Base-by-base conservation (phyloP, 2,888 invertebrate species). In the Philopedon plagiatum region DNA sequence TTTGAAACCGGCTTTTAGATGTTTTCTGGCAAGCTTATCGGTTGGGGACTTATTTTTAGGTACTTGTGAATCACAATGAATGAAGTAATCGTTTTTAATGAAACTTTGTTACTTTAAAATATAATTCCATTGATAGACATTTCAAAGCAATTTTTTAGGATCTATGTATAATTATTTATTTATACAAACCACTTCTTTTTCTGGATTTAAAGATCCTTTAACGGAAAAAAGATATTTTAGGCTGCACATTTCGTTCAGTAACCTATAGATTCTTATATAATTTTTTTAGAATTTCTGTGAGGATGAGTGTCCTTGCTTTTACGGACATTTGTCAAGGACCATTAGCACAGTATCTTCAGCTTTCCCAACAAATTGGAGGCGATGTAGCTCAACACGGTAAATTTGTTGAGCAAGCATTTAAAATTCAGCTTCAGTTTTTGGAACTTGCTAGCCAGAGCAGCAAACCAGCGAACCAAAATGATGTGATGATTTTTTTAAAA, bases 361-460 rank as follows among this genome's bases (percentile, higher is more conserved):
- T 93, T 68, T 95, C 96, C 70, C 86, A 90, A 82, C 89, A 94
- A 86, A 94, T 98, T 78, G 95, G 95, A 37, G 94, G 93, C 19
- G 95, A 94, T 88, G 93, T 95, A 49, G 93, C 92, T 64, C 87
- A 90, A 69, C 95, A 97, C 83, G 92, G 94, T 72, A 89, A 89
- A 72, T 88, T 95, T 77, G 96, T 97, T 51, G 90, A 93, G 79
- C 89, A 90, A 75, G 95, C 94, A 41, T 96, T 97, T 85, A 90
- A 92, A 83, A 92, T 92, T 56, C 96, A 97, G 83, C 87, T 94
- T 76, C 90, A 92, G 78, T 97, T 94, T 85, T 88, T 99, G 78
- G 91, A 91, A 79, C 87, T 91, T 77, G 96, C 96, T 11, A 90
- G 94, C 39, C 90, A 91, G 80, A 91, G 92, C 68, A 88, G 92